Evolutionary conservation across 1,140 invertebrate genomes (phyloP).

Genomic region (Rhagoletis pomonella): DNA sequence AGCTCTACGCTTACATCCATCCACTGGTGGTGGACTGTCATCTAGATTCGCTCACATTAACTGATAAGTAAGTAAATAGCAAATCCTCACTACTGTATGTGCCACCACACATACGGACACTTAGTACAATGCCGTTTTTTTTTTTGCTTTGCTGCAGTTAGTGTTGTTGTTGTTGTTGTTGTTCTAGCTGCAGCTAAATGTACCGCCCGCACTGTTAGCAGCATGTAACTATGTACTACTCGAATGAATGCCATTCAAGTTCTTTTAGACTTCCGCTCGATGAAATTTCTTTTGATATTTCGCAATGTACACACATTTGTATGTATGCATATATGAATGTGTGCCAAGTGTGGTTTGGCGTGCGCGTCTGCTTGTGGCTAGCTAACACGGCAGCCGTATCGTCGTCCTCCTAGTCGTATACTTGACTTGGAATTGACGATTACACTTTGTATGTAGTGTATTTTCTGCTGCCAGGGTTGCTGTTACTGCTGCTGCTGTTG

Average conservation of each 20-base stretch:
- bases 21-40: background rate
- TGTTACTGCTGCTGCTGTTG: background rate
- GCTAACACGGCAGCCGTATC: constrained; percentile 15
- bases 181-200: background rate
- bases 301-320: too few species aligned
- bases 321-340: too few species aligned
- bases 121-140: too few species aligned
- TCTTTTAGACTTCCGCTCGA: constrained; percentile 41
- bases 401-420: background rate
- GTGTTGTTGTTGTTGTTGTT: too few species aligned
- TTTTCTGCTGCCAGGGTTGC: background rate
- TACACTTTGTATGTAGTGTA: constrained; percentile 8
- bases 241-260: constrained; percentile 11
- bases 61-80: background rate
- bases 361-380: constrained; percentile 32
- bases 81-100: background rate
- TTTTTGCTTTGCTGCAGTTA: too few species aligned
- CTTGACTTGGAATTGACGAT: constrained; percentile 42
- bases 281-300: constrained; percentile 45
- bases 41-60: background rate
- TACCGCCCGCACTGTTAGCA: constrained; percentile 24
- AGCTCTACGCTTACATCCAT: background rate
- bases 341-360: background rate
- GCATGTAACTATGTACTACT: constrained; percentile 14
- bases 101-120: background rate